Percentiles rank a stretch among this genome's conserved stretches.
Conservation (phyloP, 2,888 invertebrate species). For the Crocallis elinguaria region DNA sequence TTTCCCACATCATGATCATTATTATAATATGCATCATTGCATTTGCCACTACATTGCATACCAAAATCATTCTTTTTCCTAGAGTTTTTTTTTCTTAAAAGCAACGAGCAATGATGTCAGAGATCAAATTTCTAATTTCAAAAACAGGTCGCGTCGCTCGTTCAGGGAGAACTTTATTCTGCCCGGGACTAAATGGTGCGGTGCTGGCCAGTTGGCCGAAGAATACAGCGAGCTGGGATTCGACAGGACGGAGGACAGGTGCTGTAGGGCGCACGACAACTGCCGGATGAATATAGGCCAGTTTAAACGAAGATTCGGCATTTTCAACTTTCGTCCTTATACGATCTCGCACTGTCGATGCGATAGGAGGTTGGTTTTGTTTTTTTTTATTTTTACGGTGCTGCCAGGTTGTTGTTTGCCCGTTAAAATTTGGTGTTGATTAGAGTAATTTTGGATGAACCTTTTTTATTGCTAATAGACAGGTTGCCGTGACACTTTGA, state of each 20-base stretch:
- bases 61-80: background rate
- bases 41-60: background rate
- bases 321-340: constrained; percentile 89
- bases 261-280: constrained; percentile 90
- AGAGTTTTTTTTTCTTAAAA: background rate
- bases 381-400: constrained; percentile 37
- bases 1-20: too few species aligned
- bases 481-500: too few species aligned
- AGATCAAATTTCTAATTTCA: constrained; percentile 35
- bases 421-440: background rate
- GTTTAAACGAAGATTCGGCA: constrained; percentile 85
- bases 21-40: too few species aligned
- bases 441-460: constrained; percentile 20
- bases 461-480: constrained; percentile 1
- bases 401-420: constrained; percentile 3
- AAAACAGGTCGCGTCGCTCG: constrained; percentile 72
- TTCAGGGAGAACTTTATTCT: constrained; percentile 84
- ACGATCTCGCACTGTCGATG: constrained; percentile 91
- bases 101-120: background rate
- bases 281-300: constrained; percentile 87
- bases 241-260: constrained; percentile 85
- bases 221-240: constrained; percentile 86
- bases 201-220: constrained; percentile 84
- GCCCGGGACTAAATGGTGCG: constrained; percentile 92
- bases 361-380: constrained; percentile 88